A percentile compares a stretch with the other conserved stretches of the same genome.
Evolutionary conservation across 2,888 invertebrate genomes (phyloP).

Genomic region (Synergus gifuensis): DNA sequence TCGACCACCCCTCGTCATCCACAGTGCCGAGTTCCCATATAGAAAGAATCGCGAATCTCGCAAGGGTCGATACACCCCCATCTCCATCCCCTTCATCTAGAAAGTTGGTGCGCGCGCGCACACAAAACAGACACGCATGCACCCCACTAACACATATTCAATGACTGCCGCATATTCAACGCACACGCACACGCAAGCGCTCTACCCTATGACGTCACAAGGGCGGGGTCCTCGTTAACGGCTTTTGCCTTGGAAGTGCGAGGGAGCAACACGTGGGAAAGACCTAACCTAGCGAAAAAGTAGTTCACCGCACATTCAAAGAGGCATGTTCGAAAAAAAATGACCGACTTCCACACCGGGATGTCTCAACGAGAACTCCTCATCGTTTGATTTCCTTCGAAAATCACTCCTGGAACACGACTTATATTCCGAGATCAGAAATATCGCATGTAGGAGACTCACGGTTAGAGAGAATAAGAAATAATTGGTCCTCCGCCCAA

Average conservation of each 20-base stretch:
- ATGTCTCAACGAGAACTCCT: neutral
- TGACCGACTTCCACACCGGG: neutral
- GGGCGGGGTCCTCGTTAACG: conserved; percentile 75
- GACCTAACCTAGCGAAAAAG: conserved; percentile 54
- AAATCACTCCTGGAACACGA: neutral
- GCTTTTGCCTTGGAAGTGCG: conserved; percentile 60
- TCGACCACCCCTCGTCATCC: conserved; percentile 44
- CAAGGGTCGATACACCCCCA: conserved; percentile 71
- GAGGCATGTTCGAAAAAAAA: conserved; percentile 8
- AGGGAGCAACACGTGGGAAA: conserved; percentile 74
- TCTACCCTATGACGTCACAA: conserved; percentile 71
- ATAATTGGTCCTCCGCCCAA: conserved; percentile 1
- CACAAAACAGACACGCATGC: conserved; percentile 45
- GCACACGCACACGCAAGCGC: conserved; percentile 61
- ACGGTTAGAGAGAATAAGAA: neutral
- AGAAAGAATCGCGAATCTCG: conserved; percentile 70
- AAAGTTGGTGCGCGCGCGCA: conserved; percentile 55
- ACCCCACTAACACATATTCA: conserved; percentile 42
- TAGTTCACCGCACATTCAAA: conserved; percentile 45
- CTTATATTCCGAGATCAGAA: neutral
- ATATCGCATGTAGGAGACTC: neutral
- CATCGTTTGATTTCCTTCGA: neutral
- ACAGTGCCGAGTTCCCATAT: conserved; percentile 53
- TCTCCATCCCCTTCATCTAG: conserved; percentile 49
- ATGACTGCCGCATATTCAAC: conserved; percentile 48